A percentile compares a stretch with the other conserved stretches of the same genome.
These are phyloP conservation scores for Hirundo rustica DNA, from an alignment of 2,797 vertebrate species.

Conservation along the genomic window DNA sequence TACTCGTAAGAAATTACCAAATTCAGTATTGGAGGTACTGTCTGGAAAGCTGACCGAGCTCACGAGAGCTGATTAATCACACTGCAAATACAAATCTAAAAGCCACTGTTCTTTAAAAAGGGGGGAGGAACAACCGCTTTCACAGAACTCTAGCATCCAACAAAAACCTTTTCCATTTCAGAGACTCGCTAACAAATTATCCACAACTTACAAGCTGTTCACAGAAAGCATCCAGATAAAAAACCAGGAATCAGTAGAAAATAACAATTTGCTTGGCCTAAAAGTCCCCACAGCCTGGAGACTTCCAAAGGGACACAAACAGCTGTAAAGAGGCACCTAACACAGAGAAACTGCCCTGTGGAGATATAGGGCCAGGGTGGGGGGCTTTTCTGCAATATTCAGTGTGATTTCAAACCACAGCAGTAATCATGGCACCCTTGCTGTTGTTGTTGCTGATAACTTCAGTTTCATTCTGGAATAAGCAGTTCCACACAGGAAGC, in stretches of 20 bases:
- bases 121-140: accelerated
- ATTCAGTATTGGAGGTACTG: background rate
- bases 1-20: background rate
- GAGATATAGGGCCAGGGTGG: background rate
- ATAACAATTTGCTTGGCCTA: background rate
- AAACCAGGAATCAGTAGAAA: background rate
- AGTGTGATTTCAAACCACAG: background rate
- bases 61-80: background rate
- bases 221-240: background rate
- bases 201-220: background rate
- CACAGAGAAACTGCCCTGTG: background rate
- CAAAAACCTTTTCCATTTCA: background rate
- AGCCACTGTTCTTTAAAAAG: background rate
- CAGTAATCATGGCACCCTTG: background rate
- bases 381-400: background rate
- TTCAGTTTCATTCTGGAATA: background rate
- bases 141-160: background rate
- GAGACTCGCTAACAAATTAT: background rate
- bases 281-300: background rate
- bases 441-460: accelerated
- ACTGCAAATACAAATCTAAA: background rate
- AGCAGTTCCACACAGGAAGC: background rate
- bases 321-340: background rate
- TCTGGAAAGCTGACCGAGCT: background rate
- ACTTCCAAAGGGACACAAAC: background rate